These are phyloP conservation scores for Pagetopsis macropterus DNA, from an alignment of 2,797 vertebrate genomes.

Conservation along the genomic window DNA sequence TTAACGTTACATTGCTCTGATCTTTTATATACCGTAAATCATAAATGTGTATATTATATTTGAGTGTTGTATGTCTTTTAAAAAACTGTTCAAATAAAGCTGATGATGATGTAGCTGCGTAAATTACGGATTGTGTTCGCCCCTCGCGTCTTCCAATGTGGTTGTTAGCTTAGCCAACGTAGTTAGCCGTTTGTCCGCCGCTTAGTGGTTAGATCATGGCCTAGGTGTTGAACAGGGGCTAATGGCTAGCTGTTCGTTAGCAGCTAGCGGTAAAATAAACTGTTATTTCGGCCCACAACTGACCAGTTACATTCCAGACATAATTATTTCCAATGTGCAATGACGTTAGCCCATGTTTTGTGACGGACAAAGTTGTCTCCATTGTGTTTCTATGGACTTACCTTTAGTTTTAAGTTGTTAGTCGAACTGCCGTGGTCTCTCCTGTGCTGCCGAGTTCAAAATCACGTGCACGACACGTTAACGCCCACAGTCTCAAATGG, in stretches of 20 bases:
- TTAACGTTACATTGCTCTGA: no score
- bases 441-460: background rate
- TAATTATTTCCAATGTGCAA: background rate
- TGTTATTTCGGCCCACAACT: background rate
- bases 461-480: background rate
- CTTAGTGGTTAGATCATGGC: no score
- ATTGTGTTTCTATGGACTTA: background rate
- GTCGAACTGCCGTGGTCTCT: background rate
- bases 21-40: no score
- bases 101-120: no score
- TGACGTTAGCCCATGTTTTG: background rate
- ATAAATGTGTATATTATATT: no score
- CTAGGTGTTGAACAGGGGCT: background rate
- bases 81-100: no score
- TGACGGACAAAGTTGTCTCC: fast-evolving
- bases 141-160: no score
- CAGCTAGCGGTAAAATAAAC: background rate
- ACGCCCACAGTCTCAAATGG: conserved; percentile 29
- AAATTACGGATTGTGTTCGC: no score
- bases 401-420: background rate
- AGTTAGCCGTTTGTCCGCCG: no score
- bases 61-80: no score
- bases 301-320: fast-evolving
- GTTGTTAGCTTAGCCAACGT: no score
- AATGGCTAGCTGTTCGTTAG: background rate